phyloP scores from a whole-genome alignment of 2,113 vertebrate species.

The Neogale vison region DNA sequence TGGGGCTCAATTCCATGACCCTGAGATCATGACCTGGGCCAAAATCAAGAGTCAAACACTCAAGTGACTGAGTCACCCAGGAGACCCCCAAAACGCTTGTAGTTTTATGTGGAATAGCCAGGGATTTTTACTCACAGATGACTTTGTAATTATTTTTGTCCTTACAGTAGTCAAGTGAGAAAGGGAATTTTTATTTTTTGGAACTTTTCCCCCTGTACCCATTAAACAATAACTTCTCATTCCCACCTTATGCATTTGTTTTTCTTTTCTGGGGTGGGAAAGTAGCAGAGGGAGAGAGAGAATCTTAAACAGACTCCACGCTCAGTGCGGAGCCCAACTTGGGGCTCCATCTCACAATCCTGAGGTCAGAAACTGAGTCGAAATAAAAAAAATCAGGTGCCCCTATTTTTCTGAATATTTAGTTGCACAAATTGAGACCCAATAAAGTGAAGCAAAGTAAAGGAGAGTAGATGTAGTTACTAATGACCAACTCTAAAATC shows the following conservation, averaged over 20 bases:
- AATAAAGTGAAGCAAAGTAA: slow-evolving; percentile 21
- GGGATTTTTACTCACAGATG: not conserved
- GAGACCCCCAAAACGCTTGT: not conserved
- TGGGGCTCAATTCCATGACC: not conserved
- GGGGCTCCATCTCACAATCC: not conserved
- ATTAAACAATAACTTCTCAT: not conserved
- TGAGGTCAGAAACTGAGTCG: not conserved
- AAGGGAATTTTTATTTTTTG: not conserved
- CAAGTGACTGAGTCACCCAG: not conserved
- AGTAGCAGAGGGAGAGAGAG: not conserved
- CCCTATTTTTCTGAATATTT: not conserved
- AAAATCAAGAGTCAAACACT: not conserved
- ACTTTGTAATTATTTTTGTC: not conserved
- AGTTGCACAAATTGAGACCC: not conserved
- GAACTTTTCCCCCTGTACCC: not conserved
- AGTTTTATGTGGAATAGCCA: not conserved
- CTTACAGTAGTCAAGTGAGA: not conserved
- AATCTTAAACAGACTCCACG: not conserved
- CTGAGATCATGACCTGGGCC: not conserved
- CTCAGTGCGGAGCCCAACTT: not conserved
- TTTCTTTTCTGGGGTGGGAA: not conserved
- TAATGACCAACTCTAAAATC: slow-evolving; percentile 5
- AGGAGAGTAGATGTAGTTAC: not conserved
- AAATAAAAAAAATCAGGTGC: not conserved
- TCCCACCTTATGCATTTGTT: not conserved